These are phyloP conservation scores for Beris chalybata DNA, from an alignment of 2,888 invertebrate genomes.

Conservation along the genomic window DNA sequence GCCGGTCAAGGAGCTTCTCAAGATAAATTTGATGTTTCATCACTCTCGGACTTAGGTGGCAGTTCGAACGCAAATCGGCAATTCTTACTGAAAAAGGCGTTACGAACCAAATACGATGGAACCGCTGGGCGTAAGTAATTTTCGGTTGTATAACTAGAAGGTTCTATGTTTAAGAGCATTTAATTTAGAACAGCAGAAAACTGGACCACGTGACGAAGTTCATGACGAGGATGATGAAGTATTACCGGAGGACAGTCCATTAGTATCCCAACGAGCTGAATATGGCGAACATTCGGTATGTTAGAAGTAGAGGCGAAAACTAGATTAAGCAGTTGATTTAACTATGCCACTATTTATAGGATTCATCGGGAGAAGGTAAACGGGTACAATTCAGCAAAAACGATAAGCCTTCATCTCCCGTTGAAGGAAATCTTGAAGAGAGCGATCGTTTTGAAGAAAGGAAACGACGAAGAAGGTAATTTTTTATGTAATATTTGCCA, in stretches of 20 bases:
- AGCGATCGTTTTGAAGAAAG: conserved; percentile 56
- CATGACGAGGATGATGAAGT: conserved; percentile 24
- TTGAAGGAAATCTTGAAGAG: conserved; percentile 51
- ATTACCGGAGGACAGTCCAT: conserved; percentile 54
- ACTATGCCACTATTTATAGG: conserved; percentile 40
- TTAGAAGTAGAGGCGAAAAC: not conserved
- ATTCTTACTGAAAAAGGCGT: conserved; percentile 8
- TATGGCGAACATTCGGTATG: conserved; percentile 54
- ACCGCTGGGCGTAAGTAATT: conserved; percentile 21
- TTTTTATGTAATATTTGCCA: too few relatives aligned
- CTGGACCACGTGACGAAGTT: conserved; percentile 11
- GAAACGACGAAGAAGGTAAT: conserved; percentile 58
- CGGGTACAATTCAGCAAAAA: conserved; percentile 59
- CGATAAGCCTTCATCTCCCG: conserved; percentile 41
- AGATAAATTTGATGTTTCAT: conserved; percentile 64
- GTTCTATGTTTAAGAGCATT: conserved; percentile 24
- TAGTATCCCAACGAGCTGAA: conserved; percentile 56
- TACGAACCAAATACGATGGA: conserved; percentile 14
- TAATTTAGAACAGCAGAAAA: conserved; percentile 32
- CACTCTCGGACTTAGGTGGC: conserved; percentile 54
- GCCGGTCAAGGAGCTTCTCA: conserved; percentile 64
- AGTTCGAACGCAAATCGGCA: conserved; percentile 15
- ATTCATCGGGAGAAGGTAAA: conserved; percentile 55
- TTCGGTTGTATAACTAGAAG: not conserved
- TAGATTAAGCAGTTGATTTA: not conserved